A percentile compares a stretch with the other conserved stretches of the same genome.
phyloP scores from a whole-genome alignment of 30 jellyfish, hydroid and myxozoan genomes.

The Aurelia sp. region DNA sequence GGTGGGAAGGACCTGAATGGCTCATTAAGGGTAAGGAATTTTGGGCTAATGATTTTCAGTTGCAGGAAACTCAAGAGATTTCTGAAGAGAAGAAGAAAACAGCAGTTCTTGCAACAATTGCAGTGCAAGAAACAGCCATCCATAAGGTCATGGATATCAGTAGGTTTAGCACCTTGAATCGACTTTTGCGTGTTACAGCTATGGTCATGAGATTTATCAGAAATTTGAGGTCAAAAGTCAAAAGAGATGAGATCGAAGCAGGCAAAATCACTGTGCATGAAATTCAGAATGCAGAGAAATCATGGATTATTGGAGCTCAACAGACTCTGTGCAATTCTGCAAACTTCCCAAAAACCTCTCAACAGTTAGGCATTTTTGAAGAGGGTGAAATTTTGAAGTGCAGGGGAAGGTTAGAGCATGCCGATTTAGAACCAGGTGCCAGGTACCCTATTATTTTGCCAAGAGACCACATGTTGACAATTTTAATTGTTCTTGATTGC shows the following conservation, averaged over 20 bases:
- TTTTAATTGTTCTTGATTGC: not conserved
- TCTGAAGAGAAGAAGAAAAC: not conserved
- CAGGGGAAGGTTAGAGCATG: conserved; percentile 3
- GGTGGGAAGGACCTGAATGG: conserved; percentile 24
- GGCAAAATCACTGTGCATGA: not conserved
- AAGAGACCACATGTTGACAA: not conserved
- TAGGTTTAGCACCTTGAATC: not conserved
- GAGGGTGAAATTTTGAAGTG: not conserved
- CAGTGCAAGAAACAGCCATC: not conserved
- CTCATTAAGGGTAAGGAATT: not conserved
- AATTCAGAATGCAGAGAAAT: not conserved
- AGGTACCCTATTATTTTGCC: conserved; percentile 9
- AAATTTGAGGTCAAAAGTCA: not conserved
- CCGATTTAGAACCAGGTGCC: not conserved
- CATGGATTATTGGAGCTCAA: conserved; percentile 9
- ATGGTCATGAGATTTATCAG: not conserved
- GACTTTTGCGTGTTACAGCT: conserved; percentile 3
- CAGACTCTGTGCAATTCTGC: not conserved
- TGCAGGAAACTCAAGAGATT: not conserved
- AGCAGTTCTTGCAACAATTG: not conserved
- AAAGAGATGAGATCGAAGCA: not conserved
- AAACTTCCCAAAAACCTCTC: not conserved
- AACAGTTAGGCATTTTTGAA: not conserved
- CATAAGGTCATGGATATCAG: not conserved
- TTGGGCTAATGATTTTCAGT: not conserved